A percentile compares a stretch with the other conserved stretches of the same genome.
These are phyloP conservation scores for Syngnathus rostellatus DNA, from an alignment of 2,797 vertebrate species.

Conservation along the genomic window DNA sequence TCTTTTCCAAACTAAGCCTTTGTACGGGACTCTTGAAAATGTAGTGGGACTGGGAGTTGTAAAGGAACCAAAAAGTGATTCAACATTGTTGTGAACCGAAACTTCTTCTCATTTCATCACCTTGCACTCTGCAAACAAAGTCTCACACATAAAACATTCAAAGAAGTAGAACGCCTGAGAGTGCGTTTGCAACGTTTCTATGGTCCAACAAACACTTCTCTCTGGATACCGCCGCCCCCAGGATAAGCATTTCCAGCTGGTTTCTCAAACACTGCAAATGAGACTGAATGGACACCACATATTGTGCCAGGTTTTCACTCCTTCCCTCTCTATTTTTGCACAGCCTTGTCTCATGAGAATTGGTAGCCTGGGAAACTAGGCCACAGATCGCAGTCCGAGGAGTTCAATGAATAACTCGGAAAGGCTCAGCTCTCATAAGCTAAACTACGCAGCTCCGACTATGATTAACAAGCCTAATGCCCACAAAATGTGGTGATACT, in stretches of 20 bases:
- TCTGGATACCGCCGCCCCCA: constrained; percentile 21
- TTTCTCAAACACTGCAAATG: constrained; percentile 58
- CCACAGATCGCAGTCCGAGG: constrained; percentile 24
- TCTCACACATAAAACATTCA: constrained; percentile 1
- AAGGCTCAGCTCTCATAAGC: constrained; percentile 4
- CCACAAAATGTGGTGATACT: not conserved
- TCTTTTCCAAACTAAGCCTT: constrained; percentile 24
- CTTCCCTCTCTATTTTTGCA: constrained; percentile 22
- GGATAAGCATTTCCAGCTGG: constrained; percentile 64
- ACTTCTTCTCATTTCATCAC: constrained; percentile 23
- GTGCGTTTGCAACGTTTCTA: constrained; percentile 16
- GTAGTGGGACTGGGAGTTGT: constrained; percentile 50
- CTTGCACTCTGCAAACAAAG: constrained; percentile 9
- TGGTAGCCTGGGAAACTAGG: constrained; percentile 52
- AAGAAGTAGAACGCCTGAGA: not conserved
- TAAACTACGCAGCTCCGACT: not conserved
- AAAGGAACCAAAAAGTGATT: constrained; percentile 36
- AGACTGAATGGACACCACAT: constrained; percentile 42
- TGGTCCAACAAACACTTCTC: constrained; percentile 25
- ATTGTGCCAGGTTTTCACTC: constrained; percentile 28
- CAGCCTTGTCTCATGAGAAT: constrained; percentile 47
- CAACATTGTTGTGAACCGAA: constrained; percentile 34
- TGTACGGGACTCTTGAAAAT: constrained; percentile 25
- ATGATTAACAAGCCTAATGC: not conserved
- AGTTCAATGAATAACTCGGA: not conserved